Evolutionary conservation across 2,888 invertebrate genomes (phyloP).

Genomic region (Orthosia gothica): DNA sequence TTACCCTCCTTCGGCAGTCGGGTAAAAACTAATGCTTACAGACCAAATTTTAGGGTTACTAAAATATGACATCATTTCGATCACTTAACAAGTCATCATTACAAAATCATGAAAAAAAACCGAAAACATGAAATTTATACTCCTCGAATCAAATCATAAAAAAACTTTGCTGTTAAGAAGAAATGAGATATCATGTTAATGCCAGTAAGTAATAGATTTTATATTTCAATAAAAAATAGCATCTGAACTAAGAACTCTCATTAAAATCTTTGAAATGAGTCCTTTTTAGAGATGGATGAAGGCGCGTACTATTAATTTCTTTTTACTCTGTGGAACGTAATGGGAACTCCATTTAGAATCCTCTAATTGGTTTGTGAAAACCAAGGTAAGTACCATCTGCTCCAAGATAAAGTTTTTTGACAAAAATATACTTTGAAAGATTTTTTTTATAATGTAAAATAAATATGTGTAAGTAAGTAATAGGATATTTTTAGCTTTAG

Average conservation of each 20-base stretch:
- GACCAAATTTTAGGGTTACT: too few relatives aligned
- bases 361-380: conserved; percentile 55
- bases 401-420: background rate
- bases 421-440: too few relatives aligned
- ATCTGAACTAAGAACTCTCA: conserved; percentile 54
- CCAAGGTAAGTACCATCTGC: background rate
- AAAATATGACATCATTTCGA: background rate
- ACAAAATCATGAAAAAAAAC: background rate
- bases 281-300: conserved; percentile 46
- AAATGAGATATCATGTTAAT: conserved; percentile 37
- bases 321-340: conserved; percentile 37
- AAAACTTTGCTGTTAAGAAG: conserved; percentile 25
- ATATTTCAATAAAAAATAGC: conserved; percentile 45
- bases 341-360: conserved; percentile 48
- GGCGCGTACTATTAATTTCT: conserved; percentile 49
- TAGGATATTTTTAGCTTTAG: too few relatives aligned
- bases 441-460: too few relatives aligned
- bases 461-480: too few relatives aligned
- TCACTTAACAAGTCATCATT: background rate
- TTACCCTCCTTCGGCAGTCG: too few relatives aligned
- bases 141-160: conserved; percentile 3
- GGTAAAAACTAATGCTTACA: too few relatives aligned
- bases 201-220: conserved; percentile 38
- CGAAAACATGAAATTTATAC: conserved; percentile 15
- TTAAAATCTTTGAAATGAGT: conserved; percentile 63